phyloP scores from a whole-genome alignment of 37 sponge, comb jelly and placozoan species.

The Hexactinellida sp. region DNA sequence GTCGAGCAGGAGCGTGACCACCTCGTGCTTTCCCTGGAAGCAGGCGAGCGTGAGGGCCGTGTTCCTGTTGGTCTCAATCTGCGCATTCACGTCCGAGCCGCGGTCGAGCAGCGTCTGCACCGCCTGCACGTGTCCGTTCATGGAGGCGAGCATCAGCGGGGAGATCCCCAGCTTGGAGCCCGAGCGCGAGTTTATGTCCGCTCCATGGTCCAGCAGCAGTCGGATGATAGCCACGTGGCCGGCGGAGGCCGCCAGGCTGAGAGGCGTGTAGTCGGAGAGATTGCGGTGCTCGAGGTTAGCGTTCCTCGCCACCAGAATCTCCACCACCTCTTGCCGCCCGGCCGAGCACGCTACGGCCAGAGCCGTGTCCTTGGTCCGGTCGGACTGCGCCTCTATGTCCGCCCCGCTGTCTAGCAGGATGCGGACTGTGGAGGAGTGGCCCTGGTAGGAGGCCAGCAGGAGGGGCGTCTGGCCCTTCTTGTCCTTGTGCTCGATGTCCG shows the following conservation, averaged over 20 bases:
- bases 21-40: slow-evolving; percentile 86
- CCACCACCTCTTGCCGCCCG: slow-evolving; percentile 79
- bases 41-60: slow-evolving; percentile 89
- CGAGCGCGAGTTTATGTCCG: slow-evolving; percentile 77
- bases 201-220: slow-evolving; percentile 64
- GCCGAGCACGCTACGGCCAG: slow-evolving; percentile 88
- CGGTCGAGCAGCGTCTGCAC: slow-evolving; percentile 69
- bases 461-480: slow-evolving; percentile 48
- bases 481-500: slow-evolving; percentile 73
- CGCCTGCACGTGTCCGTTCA: slow-evolving; percentile 82
- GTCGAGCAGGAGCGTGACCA: slow-evolving; percentile 68
- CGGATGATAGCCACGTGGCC: slow-evolving; percentile 73
- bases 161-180: slow-evolving; percentile 85
- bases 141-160: slow-evolving; percentile 83
- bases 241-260: slow-evolving; percentile 84
- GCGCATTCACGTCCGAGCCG: slow-evolving; percentile 84
- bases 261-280: slow-evolving; percentile 78
- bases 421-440: slow-evolving; percentile 56
- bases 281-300: slow-evolving; percentile 86
- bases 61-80: slow-evolving; percentile 92
- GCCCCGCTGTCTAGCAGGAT: slow-evolving; percentile 65
- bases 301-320: slow-evolving; percentile 54
- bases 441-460: slow-evolving; percentile 15
- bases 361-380: slow-evolving; percentile 82
- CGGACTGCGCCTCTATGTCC: slow-evolving; percentile 90